Conservation (phyloP, 1,140 invertebrate species). For the Pachypeltis micranthus region DNA sequence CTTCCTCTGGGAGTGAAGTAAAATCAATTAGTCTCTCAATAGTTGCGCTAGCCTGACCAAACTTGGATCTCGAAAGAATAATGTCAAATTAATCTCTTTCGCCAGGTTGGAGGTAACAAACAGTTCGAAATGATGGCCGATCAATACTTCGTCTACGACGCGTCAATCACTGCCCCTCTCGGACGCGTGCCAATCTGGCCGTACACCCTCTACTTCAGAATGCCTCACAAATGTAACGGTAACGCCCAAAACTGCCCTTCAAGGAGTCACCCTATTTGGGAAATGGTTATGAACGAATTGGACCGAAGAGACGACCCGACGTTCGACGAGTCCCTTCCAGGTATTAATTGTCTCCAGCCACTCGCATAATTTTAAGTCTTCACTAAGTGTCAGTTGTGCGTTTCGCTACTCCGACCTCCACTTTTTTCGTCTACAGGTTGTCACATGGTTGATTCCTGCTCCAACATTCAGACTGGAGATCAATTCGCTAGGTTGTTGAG, state of each 20-base stretch:
- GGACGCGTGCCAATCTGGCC: constrained; percentile 87
- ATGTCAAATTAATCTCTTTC: too few relatives aligned
- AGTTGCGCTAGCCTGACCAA: too few relatives aligned
- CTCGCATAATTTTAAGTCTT: too few relatives aligned
- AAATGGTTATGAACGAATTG: constrained; percentile 91
- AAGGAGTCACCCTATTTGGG: constrained; percentile 77
- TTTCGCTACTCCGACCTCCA: too few relatives aligned
- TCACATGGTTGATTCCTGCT: constrained; percentile 88
- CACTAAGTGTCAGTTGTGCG: too few relatives aligned
- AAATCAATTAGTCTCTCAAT: too few relatives aligned
- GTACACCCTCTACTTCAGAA: constrained; percentile 87
- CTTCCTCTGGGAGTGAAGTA: too few relatives aligned
- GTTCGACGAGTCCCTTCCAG: constrained; percentile 78
- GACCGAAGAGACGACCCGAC: constrained; percentile 82
- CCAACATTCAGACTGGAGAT: constrained; percentile 78
- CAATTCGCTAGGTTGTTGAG: constrained; percentile 75
- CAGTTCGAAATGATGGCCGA: constrained; percentile 95
- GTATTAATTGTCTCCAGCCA: too few relatives aligned
- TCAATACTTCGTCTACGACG: constrained; percentile 88
- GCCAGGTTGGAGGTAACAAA: constrained; percentile 69
- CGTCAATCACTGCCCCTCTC: constrained; percentile 81
- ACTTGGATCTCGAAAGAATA: too few relatives aligned
- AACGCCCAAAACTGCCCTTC: constrained; percentile 86
- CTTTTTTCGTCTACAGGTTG: constrained; percentile 41
- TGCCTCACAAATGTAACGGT: constrained; percentile 89